phyloP scores from a whole-genome alignment of 2,113 vertebrate species.

The Anseranas semipalmata region DNA sequence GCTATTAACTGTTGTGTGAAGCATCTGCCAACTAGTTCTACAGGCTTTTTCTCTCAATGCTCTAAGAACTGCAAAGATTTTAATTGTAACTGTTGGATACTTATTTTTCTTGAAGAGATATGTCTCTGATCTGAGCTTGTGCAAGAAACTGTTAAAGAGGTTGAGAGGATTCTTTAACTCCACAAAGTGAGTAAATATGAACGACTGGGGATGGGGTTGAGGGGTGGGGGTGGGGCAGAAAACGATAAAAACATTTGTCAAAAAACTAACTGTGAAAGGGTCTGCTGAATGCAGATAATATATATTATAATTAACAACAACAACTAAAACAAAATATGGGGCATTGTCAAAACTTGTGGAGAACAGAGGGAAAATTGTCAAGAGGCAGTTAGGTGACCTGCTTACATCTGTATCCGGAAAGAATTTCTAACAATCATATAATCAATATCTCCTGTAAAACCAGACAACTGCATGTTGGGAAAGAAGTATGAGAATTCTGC shows the following conservation, averaged over 20 bases:
- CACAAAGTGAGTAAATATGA: not conserved
- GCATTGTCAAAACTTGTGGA: not conserved
- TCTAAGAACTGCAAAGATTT: not conserved
- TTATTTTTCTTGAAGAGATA: not conserved
- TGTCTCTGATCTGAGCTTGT: not conserved
- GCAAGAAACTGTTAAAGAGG: not conserved
- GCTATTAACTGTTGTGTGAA: not conserved
- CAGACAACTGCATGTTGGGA: not conserved
- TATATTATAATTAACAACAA: fast-evolving
- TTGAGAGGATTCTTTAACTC: not conserved
- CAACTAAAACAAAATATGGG: not conserved
- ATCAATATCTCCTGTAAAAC: not conserved
- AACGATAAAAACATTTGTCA: not conserved
- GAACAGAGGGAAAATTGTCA: not conserved
- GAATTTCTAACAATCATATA: not conserved
- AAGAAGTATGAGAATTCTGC: not conserved
- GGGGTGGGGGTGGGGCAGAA: not conserved
- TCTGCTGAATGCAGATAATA: not conserved
- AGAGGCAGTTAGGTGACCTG: not conserved
- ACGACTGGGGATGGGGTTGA: fast-evolving
- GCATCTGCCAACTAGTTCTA: not conserved
- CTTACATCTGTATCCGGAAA: not conserved
- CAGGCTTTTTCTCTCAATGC: not conserved
- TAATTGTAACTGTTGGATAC: not conserved
- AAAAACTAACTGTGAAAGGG: not conserved